phyloP scores from a whole-genome alignment of 2,113 vertebrate species.

The Phainopepla nitens region DNA sequence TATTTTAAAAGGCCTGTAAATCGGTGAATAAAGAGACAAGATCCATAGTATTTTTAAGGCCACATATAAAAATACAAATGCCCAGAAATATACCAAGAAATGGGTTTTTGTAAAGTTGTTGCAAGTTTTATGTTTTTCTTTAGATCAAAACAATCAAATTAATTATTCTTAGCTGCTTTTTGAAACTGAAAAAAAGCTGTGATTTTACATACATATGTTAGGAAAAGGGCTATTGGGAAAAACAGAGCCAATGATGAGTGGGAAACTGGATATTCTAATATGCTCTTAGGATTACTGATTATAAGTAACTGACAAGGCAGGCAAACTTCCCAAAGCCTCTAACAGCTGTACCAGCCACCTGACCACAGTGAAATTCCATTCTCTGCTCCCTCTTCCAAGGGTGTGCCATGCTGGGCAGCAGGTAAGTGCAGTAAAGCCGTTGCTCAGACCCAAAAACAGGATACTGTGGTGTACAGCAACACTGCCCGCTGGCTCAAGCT shows the following conservation, averaged over 20 bases:
- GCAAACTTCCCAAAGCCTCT: neutral
- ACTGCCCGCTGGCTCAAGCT: rapidly evolving
- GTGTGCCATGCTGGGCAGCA: rapidly evolving
- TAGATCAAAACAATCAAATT: neutral
- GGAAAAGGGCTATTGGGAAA: neutral
- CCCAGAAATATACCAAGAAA: neutral
- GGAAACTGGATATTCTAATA: neutral
- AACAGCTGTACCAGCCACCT: too few species aligned
- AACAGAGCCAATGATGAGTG: neutral
- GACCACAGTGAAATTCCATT: rapidly evolving
- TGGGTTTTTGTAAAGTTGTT: neutral
- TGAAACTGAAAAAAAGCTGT: neutral
- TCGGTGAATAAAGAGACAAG: neutral
- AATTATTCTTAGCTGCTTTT: neutral
- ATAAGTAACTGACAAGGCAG: neutral
- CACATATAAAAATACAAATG: neutral
- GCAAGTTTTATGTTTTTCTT: neutral
- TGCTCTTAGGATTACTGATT: neutral
- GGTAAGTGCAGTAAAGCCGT: neutral
- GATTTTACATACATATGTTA: rapidly evolving
- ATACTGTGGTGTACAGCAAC: neutral
- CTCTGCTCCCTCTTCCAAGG: neutral
- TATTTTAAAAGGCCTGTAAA: neutral
- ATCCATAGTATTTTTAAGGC: neutral
- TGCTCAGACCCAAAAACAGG: neutral